These are phyloP conservation scores for Cryptomyrus ogoouensis DNA, from an alignment of 2,113 vertebrate species.

Conservation along the genomic window DNA sequence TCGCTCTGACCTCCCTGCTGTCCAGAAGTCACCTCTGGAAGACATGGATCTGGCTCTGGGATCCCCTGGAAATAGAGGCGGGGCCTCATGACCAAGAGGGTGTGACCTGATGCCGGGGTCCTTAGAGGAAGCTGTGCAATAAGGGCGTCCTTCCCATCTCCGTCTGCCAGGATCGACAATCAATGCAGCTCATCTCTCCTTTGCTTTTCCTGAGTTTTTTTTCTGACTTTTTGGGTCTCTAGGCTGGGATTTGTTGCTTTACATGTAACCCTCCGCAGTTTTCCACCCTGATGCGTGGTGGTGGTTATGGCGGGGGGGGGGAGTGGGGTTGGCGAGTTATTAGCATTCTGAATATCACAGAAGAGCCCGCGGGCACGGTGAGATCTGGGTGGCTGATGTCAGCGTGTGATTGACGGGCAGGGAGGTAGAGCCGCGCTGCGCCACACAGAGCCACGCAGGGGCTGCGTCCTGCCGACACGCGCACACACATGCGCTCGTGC, in stretches of 20 bases:
- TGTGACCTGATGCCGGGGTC: not conserved
- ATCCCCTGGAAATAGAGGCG: not conserved
- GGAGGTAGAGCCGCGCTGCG: not conserved
- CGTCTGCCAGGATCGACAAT: not conserved
- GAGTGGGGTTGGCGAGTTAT: not conserved
- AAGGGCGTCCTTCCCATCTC: not conserved
- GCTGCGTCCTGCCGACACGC: not conserved
- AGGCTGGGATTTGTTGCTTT: not conserved
- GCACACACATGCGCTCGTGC: no score
- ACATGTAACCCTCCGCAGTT: not conserved
- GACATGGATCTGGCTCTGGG: not conserved
- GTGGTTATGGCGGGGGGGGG: not conserved
- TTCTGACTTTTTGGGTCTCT: not conserved
- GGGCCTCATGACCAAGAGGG: not conserved
- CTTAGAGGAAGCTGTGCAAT: not conserved
- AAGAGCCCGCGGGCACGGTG: not conserved
- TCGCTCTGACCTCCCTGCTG: not conserved
- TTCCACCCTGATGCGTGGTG: not conserved
- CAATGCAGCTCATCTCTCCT: not conserved
- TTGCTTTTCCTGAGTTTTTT: not conserved
- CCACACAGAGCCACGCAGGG: not conserved
- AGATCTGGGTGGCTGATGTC: not conserved
- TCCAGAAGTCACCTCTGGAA: not conserved
- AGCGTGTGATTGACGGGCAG: not conserved
- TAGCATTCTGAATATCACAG: slow-evolving; percentile 16